Base-by-base conservation (phyloP, 2,888 invertebrate species). In the Melanostoma scalare region DNA sequence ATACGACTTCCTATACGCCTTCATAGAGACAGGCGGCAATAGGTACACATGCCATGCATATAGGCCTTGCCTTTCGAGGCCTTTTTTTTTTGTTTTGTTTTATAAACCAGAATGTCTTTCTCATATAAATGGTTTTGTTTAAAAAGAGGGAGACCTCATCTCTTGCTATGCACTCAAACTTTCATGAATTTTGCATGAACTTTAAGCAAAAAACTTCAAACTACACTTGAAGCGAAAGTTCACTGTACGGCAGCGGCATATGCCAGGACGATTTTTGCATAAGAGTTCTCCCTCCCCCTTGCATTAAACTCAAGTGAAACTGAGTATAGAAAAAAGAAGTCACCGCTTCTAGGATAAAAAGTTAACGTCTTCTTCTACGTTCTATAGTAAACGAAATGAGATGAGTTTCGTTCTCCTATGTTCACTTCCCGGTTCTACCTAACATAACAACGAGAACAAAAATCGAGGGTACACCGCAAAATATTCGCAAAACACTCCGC, bases 181-280 rank as follows among this genome's bases (percentile, higher is more conserved):
- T 78, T 78, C 69, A 84, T 84, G 78, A 78, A 84, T 84, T 84
- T 84, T 78, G 61, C 82, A 84, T 84, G 82, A 84, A 78, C 69
- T 69, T 74, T 69, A 74, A 78, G 69, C 63, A 67, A 46, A 6
- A 61, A 74, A 78, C 74, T 78, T 78, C 69, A 82, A 82, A 74
- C 82, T 73, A 65, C 78, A 72, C 81, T 82, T 52, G 56, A 61
- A 50, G 44, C 20, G 10, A 77, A 73, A 84, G 82, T 84, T 84
- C 82, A 78, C 53, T 84, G 82, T 78, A 78, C 82, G 82, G 69
- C 78, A 74, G 74, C 82, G 82, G 69, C 78, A 74, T 84, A 84
- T 78, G 78, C 73, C 69, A 74, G 78, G 63, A 78, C 63, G 74
- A 78, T 69, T 84, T 78, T 78, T 74, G 78, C 78, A 84, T 82